Evolutionary conservation across 2,113 vertebrate genomes (phyloP).

Genomic region (Craseonycteris thonglongyai): DNA sequence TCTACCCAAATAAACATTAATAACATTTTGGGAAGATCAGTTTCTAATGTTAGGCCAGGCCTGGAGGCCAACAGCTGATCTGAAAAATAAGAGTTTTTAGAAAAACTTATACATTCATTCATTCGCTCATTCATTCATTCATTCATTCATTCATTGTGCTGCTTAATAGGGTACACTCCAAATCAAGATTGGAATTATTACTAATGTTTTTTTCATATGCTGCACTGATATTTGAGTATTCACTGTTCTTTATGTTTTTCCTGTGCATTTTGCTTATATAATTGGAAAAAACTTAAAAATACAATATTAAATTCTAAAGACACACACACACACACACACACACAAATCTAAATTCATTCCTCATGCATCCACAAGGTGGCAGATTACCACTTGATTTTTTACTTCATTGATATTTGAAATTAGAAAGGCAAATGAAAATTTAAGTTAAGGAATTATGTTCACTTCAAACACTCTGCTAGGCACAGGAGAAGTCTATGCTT

Average conservation of each 20-base stretch:
- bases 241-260: not conserved
- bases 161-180: not conserved
- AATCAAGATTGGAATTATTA: not conserved
- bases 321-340: not conserved
- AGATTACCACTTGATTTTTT: not conserved
- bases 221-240: not conserved
- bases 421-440: not conserved
- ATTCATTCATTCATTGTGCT: not conserved
- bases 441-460: not conserved
- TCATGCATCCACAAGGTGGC: constrained; percentile 57
- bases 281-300: not conserved
- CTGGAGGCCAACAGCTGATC: not conserved
- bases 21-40: not conserved
- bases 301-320: not conserved
- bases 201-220: not conserved
- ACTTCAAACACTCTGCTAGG: not conserved
- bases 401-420: not conserved
- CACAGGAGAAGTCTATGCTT: not conserved
- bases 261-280: not conserved
- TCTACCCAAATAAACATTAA: not conserved
- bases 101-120: too few species aligned
- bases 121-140: too few species aligned
- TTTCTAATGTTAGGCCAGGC: not conserved
- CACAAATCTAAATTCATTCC: not conserved
- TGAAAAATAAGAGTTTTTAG: not conserved